phyloP scores from a whole-genome alignment of 2,797 vertebrate genomes.

The Dendrocincla tyrannina region DNA sequence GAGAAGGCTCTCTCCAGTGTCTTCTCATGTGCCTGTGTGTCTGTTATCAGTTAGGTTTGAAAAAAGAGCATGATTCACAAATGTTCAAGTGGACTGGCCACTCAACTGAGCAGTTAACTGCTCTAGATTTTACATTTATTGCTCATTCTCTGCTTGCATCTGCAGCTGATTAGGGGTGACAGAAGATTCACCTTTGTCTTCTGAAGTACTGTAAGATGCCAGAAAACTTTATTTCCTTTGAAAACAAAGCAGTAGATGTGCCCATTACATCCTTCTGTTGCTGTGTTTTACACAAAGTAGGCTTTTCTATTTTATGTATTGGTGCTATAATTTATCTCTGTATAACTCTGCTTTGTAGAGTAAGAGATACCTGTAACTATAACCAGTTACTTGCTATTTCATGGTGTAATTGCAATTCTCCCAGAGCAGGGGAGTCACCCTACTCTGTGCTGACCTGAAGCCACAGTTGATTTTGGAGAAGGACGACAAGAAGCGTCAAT shows the following conservation, averaged over 20 bases:
- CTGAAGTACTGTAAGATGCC: neutral
- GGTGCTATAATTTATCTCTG: neutral
- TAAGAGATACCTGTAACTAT: neutral
- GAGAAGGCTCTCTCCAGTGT: neutral
- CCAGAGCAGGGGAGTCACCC: neutral
- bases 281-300: neutral
- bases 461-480: neutral
- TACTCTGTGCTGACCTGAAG: neutral
- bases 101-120: neutral
- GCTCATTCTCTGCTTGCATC: neutral
- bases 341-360: neutral
- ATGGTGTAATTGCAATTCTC: neutral
- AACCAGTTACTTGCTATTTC: neutral
- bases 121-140: neutral
- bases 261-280: neutral
- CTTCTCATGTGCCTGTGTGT: neutral
- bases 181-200: conserved; percentile 25
- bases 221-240: conserved; percentile 34
- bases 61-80: neutral
- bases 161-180: conserved; percentile 20
- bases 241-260: neutral
- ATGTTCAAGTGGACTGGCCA: neutral
- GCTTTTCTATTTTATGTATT: neutral
- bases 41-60: neutral
- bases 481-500: neutral